Percentiles rank a stretch among this genome's conserved stretches.
Conservation (phyloP, 2,888 invertebrate species). For the Eristalis arbustorum region DNA sequence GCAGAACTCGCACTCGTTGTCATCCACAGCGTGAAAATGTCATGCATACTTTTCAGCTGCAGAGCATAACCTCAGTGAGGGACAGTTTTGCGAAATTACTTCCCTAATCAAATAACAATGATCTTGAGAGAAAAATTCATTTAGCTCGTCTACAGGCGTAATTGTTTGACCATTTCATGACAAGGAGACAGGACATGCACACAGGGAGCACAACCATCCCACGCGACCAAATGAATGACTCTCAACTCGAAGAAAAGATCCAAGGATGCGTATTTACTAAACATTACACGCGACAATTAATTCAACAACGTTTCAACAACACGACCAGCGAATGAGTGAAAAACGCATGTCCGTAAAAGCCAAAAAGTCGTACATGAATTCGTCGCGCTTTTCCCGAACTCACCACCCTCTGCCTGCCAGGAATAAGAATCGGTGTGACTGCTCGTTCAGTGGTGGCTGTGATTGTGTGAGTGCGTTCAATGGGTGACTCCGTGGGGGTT, state of each 20-base stretch:
- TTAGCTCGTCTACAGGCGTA: slow-evolving; percentile 39
- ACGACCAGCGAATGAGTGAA: slow-evolving; percentile 34
- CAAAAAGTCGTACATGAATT: slow-evolving; percentile 60
- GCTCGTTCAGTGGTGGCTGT: neutral
- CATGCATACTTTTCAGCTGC: neutral
- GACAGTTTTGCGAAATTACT: slow-evolving; percentile 34
- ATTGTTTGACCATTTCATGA: slow-evolving; percentile 38
- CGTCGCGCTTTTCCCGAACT: slow-evolving; percentile 46
- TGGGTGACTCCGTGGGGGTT: slow-evolving; percentile 3
- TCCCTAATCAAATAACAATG: slow-evolving; percentile 49
- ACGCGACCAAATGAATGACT: slow-evolving; percentile 14
- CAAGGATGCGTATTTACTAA: slow-evolving; percentile 28
- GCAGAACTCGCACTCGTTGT: neutral
- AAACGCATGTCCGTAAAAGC: slow-evolving; percentile 68
- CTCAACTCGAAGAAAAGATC: slow-evolving; percentile 12
- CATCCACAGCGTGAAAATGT: neutral
- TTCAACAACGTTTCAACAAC: slow-evolving; percentile 65
- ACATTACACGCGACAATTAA: slow-evolving; percentile 39
- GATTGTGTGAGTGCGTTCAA: slow-evolving; percentile 1
- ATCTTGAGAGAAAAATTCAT: slow-evolving; percentile 53
- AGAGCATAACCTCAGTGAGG: neutral
- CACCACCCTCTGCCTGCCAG: slow-evolving; percentile 12
- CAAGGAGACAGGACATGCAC: slow-evolving; percentile 12
- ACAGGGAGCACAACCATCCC: neutral
- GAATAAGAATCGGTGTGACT: slow-evolving; percentile 18